Base-by-base conservation (phyloP, 2,888 invertebrate genomes). In the Lycocerus yunnanus region DNA sequence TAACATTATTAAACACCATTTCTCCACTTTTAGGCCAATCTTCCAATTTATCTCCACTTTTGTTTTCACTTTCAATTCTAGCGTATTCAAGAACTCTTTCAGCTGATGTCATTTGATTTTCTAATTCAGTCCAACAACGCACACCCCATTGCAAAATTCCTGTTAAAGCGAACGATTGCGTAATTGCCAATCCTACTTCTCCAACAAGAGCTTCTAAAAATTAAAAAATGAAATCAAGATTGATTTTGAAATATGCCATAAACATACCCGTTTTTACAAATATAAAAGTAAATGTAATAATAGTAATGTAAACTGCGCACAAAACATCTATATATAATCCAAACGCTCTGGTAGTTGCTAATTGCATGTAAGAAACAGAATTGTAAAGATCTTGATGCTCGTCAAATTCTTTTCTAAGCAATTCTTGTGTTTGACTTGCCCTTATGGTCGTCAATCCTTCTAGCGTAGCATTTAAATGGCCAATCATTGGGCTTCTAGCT, bases 61-160 rank as follows among this genome's bases (percentile, higher is more conserved):
- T 77, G 13, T 80, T 74, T 80, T 88, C 88, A 6, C 82, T 80
- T 75, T 88, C 86, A 10, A 92, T 83, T n/a, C 88, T 85, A 1
- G 89, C 83, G 68, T 87, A 86, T 78, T 86, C 87, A 21, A 84
- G 63, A 0, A 94, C 90, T 85, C 97, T 91, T 87, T 98, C 98
- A 0, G 97, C 97, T 9, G 95, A 93, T 2, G 95, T 95, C 95
- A 96, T 95, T 80, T 92, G 93, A 83, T 95, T 96, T 84, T 87
- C 87, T 15, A 87, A 85, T 86, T 97, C 97, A 0, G 97, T 96
- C 82, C 96, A 96, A 86, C 97, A 97, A 3, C 97, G 89, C 78
- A 91, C 89, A 8, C 89, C 90, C 91, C 91, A 91, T 83, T 91
- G 91, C 79, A 91, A 80, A 84, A 89, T 87, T 10, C 94, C 94